Base-by-base conservation (phyloP, 2,113 vertebrate genomes). In the Vanacampus margaritifer region DNA sequence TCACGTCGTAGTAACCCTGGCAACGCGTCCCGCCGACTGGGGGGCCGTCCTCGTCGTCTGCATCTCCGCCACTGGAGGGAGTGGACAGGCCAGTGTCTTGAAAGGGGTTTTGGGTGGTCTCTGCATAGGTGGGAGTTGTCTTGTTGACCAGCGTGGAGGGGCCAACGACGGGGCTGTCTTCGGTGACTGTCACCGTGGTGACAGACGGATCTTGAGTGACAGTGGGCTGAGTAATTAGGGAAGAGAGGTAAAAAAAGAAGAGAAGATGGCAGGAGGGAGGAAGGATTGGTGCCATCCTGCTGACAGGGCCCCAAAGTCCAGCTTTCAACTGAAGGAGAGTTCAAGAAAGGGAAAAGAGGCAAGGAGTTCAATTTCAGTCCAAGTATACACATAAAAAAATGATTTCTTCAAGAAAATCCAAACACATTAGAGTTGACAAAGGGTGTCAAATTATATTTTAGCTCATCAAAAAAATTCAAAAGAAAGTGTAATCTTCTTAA, bases 1-100 rank as follows among this genome's bases (percentile, higher is more conserved):
- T 98, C 67, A 98, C 96, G 69, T 99, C 97, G 71, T 97, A 99
- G 90, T 99, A 99, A 35, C 97, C 96, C 66, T 92, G 92, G 87
- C 97, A 99, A 76, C 94, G 93, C 17, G 94, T 95, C 2, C 94
- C 95, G 0, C 84, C 82, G 0, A 68, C 35, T 0, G 88, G 68
- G 1, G 83, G 86, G 43, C 58, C 80, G 1, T 93, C 93, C 63
- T 95, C 93, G 3, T 93, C 91, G 11, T 93, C 90, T 0, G 72
- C 72, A 0, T 90, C 87, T 3, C 78, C 88, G 12, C 89, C 90
- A 4, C 88, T 89, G 56, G 83, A 86, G 13, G 90, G 89, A 12
- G 88, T 89, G 77, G 90, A 93, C 68, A 91, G 58, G 0, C 86
- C 76, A 0, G 84, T 92, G 35, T 90, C 87, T 8, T 73, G 74